Evolutionary conservation across 2,888 invertebrate species (phyloP).

Genomic region (Folsomia manolachei): DNA sequence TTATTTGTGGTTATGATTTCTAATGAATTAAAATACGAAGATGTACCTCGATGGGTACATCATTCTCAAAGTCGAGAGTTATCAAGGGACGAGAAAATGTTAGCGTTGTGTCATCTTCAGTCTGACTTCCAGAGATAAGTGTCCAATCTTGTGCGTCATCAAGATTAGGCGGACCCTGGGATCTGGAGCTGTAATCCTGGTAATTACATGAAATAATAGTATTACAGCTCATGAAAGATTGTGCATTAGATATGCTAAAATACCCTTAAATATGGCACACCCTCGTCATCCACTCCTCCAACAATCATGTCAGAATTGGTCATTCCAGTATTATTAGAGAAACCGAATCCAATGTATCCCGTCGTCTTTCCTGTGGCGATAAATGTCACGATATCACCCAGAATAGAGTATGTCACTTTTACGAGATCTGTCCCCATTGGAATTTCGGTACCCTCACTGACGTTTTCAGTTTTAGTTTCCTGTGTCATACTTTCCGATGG

Average conservation of each 20-base stretch:
- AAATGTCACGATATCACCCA: neutral
- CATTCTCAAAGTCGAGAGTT: neutral
- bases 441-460: neutral
- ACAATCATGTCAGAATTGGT: neutral
- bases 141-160: neutral
- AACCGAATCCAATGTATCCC: neutral
- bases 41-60: neutral
- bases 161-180: neutral
- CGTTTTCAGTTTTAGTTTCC: neutral
- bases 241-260: no score
- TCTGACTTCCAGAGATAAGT: neutral
- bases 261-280: neutral
- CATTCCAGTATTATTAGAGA: neutral
- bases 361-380: neutral
- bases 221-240: neutral
- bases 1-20: no score
- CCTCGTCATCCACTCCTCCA: neutral
- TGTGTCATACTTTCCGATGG: neutral
- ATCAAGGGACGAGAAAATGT: neutral
- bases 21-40: no score
- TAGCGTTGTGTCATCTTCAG: neutral
- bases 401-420: neutral
- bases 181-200: neutral
- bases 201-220: no score
- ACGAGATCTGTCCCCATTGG: neutral